Evolutionary conservation across 2,797 vertebrate genomes (phyloP).

Genomic region (Cyclopterus lumpus): DNA sequence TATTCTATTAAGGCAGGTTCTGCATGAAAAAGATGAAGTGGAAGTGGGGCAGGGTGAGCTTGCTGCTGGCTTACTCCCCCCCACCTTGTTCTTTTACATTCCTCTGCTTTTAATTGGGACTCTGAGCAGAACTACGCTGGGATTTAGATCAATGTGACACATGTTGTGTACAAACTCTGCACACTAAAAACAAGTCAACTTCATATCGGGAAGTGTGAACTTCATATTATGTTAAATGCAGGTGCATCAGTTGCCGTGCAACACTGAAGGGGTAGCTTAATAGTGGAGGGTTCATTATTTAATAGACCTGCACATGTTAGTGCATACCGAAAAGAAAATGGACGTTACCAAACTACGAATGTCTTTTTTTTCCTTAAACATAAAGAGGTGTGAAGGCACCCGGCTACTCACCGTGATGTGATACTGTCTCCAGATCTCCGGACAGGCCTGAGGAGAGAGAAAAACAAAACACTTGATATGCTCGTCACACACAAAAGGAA

Average conservation of each 20-base stretch:
- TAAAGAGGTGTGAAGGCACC: not conserved
- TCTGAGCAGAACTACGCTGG: constrained; percentile 31
- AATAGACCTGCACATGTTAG: not conserved
- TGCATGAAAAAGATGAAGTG: constrained; percentile 42
- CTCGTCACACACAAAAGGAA: constrained; percentile 6
- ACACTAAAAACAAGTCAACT: not conserved
- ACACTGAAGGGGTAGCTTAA: not conserved
- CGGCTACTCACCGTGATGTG: constrained; percentile 93
- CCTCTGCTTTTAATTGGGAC: constrained; percentile 63
- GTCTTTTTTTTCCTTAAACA: not conserved
- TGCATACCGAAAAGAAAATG: not conserved
- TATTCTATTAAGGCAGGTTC: constrained; percentile 41
- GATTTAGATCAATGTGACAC: constrained; percentile 40
- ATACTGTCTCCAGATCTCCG: constrained; percentile 99
- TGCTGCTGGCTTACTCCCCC: constrained; percentile 51
- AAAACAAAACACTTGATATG: not conserved
- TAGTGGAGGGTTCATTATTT: not conserved
- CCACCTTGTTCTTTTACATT: constrained; percentile 48
- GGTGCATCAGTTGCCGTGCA: not conserved
- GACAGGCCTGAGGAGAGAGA: constrained; percentile 89
- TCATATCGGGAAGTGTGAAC: not conserved
- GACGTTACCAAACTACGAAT: too few relatives aligned
- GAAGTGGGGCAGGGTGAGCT: constrained; percentile 21
- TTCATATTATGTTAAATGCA: not conserved
- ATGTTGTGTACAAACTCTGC: constrained; percentile 18